phyloP scores from a whole-genome alignment of 2,888 invertebrate genomes.

The Nomada fabriciana region DNA sequence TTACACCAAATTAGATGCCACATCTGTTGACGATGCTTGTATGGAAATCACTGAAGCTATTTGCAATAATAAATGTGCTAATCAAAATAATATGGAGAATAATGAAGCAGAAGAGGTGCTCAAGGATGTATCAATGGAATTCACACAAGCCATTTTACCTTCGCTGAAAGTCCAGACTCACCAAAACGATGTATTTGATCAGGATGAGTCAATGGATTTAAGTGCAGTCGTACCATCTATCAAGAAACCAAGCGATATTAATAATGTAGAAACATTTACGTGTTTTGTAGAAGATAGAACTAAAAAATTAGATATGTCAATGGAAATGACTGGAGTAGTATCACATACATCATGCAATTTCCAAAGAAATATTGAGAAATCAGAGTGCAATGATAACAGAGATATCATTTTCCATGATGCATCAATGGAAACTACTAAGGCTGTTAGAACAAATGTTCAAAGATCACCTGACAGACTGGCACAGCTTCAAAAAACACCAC shows the following conservation, averaged over 20 bases:
- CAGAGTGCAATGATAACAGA: too few species aligned
- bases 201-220: slow-evolving; percentile 43
- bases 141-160: slow-evolving; percentile 49
- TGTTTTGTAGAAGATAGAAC: slow-evolving; percentile 9
- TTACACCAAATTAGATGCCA: slow-evolving; percentile 9
- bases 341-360: too few species aligned
- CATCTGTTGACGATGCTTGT: slow-evolving; percentile 23
- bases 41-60: slow-evolving; percentile 59
- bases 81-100: background rate
- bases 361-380: too few species aligned
- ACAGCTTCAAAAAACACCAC: background rate
- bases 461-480: background rate
- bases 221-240: slow-evolving; percentile 20
- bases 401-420: slow-evolving; percentile 1
- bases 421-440: slow-evolving; percentile 62
- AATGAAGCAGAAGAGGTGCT: background rate
- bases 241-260: background rate
- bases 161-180: background rate
- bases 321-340: slow-evolving; percentile 29
- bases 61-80: background rate
- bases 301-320: slow-evolving; percentile 44
- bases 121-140: slow-evolving; percentile 55
- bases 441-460: background rate
- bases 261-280: background rate
- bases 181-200: background rate